phyloP scores from a whole-genome alignment of 2,797 vertebrate species.

The Hypotaenidia okinawae region DNA sequence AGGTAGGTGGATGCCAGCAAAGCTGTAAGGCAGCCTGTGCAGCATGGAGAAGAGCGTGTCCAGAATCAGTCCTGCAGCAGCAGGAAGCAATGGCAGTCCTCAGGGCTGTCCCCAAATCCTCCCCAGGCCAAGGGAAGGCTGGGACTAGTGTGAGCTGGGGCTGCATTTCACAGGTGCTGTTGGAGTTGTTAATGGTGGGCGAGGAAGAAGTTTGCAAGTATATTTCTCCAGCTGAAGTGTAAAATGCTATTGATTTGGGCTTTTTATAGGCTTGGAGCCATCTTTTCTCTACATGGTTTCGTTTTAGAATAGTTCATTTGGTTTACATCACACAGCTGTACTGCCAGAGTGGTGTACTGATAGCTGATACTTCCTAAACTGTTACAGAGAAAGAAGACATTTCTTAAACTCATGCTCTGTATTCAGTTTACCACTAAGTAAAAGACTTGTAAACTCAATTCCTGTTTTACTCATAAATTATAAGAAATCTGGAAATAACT shows the following conservation, averaged over 20 bases:
- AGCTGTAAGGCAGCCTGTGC: not conserved
- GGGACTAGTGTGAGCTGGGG: not conserved
- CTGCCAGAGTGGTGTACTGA: not conserved
- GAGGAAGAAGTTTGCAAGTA: not conserved
- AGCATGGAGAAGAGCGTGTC: fast-evolving
- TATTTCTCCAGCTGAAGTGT: not conserved
- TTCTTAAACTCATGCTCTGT: not conserved
- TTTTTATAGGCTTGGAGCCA: not conserved
- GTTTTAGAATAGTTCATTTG: not conserved
- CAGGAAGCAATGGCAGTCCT: not conserved
- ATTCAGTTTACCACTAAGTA: not conserved
- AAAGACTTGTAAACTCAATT: not conserved
- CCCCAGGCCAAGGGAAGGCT: not conserved
- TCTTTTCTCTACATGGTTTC: not conserved
- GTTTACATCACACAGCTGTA: not conserved
- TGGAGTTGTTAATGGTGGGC: not conserved
- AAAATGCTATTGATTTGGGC: not conserved
- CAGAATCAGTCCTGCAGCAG: not conserved
- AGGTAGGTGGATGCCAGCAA: not conserved
- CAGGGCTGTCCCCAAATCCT: not conserved
- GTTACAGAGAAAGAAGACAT: not conserved
- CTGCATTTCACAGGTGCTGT: not conserved
- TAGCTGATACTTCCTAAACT: not conserved
- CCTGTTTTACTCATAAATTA: not conserved
- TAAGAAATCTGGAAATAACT: not conserved